These are phyloP conservation scores for Drosophila ananassae DNA, from an alignment of 1,140 invertebrate species.

Conservation along the genomic window DNA sequence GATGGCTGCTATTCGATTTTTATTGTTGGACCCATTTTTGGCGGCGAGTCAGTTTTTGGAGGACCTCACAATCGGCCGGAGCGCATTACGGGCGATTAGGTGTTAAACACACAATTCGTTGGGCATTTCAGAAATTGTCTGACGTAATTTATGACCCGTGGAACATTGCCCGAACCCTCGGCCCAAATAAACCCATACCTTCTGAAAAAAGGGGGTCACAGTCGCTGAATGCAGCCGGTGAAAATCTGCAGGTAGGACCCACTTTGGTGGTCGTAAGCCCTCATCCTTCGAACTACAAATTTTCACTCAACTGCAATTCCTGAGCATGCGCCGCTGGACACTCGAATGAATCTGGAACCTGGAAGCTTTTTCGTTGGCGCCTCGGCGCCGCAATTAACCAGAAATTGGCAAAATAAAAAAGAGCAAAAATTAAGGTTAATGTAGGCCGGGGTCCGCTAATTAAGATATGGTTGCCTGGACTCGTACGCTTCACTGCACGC, in stretches of 20 bases:
- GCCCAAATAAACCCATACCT: constrained; percentile 1
- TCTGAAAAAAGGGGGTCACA: constrained; percentile 19
- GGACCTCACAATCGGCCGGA: constrained; percentile 70
- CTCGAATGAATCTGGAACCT: constrained; percentile 50
- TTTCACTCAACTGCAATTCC: constrained; percentile 67
- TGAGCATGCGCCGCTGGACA: constrained; percentile 66
- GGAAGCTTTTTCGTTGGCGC: constrained; percentile 30
- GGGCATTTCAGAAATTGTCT: constrained; percentile 36
- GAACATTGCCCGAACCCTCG: constrained; percentile 31
- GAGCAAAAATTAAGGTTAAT: constrained; percentile 68
- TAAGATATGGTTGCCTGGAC: constrained; percentile 68
- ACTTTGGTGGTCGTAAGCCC: constrained; percentile 54
- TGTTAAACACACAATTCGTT: constrained; percentile 68
- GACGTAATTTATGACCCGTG: constrained; percentile 60
- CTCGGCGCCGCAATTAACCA: constrained; percentile 69
- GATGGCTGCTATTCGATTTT: constrained; percentile 27
- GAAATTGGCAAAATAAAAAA: constrained; percentile 34
- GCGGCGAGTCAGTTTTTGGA: constrained; percentile 49
- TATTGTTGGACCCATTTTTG: constrained; percentile 34
- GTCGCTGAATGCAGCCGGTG: constrained; percentile 4
- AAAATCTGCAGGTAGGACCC: constrained; percentile 46
- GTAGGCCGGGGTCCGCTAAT: constrained; percentile 63
- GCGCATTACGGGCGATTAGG: constrained; percentile 64
- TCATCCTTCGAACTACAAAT: background rate
- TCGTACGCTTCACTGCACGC: constrained; percentile 50